phyloP scores from a whole-genome alignment of 2,797 vertebrate genomes.

The Pachyuromys duprasi region DNA sequence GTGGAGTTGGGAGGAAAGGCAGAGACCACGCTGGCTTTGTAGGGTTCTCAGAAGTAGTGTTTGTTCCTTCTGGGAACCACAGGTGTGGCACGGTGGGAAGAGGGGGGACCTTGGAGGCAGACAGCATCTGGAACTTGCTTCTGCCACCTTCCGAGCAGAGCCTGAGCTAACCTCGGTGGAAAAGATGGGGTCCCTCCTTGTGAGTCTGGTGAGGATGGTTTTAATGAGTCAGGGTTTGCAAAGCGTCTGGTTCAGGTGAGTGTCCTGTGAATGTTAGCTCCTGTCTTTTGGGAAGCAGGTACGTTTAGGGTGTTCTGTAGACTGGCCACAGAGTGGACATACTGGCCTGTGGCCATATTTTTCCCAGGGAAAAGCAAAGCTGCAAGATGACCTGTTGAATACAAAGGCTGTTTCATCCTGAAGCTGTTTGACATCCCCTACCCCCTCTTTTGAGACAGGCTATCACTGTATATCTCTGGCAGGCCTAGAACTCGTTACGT shows the following conservation, averaged over 20 bases:
- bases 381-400: background rate
- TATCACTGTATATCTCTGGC: background rate
- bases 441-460: background rate
- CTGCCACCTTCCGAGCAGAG: background rate
- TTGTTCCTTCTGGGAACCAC: background rate
- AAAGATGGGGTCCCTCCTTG: background rate
- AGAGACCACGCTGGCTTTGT: background rate
- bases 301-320: slow-evolving; percentile 14
- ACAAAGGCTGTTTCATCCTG: background rate
- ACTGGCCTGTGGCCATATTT: slow-evolving; percentile 11
- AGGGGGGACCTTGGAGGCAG: background rate
- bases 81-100: background rate
- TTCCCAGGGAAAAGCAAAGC: slow-evolving; percentile 3
- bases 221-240: background rate
- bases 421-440: background rate
- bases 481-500: background rate
- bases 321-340: background rate
- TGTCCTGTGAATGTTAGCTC: background rate
- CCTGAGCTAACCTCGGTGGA: slow-evolving; percentile 7
- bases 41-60: background rate
- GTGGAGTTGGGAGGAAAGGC: background rate
- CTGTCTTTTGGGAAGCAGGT: slow-evolving; percentile 34
- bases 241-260: background rate
- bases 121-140: slow-evolving; percentile 39
- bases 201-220: background rate